Evolutionary conservation across 1,140 invertebrate species (phyloP).

Genomic region (Drosophila nannoptera): DNA sequence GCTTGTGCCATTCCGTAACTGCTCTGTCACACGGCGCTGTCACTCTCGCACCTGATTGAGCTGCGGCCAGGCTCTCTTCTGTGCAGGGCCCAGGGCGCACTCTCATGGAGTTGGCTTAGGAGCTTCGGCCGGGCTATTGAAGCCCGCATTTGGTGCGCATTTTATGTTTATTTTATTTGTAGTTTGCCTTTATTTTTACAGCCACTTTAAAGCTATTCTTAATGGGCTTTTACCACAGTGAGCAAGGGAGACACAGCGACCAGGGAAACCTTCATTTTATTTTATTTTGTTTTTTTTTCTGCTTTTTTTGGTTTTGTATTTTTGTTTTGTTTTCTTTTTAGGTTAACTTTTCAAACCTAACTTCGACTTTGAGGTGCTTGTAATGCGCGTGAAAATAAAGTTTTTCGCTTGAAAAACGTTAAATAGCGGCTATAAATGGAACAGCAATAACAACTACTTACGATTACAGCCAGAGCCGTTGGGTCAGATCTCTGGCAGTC

Average conservation of each 20-base stretch:
- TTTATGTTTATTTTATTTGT: constrained; percentile 65
- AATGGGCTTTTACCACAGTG: constrained; percentile 59
- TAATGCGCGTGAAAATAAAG: constrained; percentile 76
- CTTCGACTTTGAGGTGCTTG: constrained; percentile 47
- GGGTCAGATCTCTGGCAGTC: background rate
- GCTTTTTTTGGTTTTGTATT: background rate
- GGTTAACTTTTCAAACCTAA: constrained; percentile 41
- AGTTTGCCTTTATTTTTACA: constrained; percentile 68
- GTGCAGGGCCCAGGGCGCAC: background rate
- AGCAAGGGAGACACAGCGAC: background rate
- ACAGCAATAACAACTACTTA: constrained; percentile 40
- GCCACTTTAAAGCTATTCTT: constrained; percentile 70
- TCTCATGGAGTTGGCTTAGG: constrained; percentile 1
- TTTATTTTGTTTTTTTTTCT: constrained; percentile 3
- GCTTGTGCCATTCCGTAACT: too few species aligned
- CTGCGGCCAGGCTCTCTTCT: constrained; percentile 7
- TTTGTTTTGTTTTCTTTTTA: constrained; percentile 12
- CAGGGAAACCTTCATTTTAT: constrained; percentile 36
- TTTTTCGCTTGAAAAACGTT: constrained; percentile 74
- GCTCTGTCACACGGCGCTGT: too few species aligned
- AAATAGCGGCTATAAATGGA: constrained; percentile 69
- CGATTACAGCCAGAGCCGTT: background rate
- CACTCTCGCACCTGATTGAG: too few species aligned
- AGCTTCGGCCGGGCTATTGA: constrained; percentile 23
- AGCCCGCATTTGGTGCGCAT: constrained; percentile 61